These are phyloP conservation scores for Seriola quinqueradiata DNA, from an alignment of 2,113 vertebrate genomes.

Conservation along the genomic window DNA sequence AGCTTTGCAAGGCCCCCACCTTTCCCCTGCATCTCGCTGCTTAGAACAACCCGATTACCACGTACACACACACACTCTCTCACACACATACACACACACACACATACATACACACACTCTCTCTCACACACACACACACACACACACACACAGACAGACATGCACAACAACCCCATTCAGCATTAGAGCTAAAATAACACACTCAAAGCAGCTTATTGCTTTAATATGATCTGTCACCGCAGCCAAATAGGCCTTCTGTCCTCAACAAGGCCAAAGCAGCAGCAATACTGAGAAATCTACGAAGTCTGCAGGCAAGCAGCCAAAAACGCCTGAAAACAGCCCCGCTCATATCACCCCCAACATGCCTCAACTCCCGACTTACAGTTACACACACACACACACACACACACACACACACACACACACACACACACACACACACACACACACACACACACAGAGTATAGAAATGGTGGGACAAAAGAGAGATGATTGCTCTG, in stretches of 20 bases:
- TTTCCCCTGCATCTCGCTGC: conserved; percentile 35
- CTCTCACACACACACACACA: too few relatives aligned
- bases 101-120: conserved; percentile 6
- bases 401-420: conserved; percentile 32
- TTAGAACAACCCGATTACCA: conserved; percentile 48
- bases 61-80: not conserved
- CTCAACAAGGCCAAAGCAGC: conserved; percentile 53
- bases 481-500: conserved; percentile 74
- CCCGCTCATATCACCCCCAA: conserved; percentile 58
- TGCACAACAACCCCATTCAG: conserved; percentile 62
- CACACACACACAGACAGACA: conserved; percentile 31
- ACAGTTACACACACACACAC: conserved; percentile 27
- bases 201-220: conserved; percentile 65
- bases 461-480: conserved; percentile 56
- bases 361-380: conserved; percentile 35
- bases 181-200: conserved; percentile 60
- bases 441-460: conserved; percentile 27
- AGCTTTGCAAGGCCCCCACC: conserved; percentile 62
- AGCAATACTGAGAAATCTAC: conserved; percentile 44
- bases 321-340: conserved; percentile 67
- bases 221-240: conserved; percentile 67
- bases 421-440: conserved; percentile 31
- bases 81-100: conserved; percentile 35
- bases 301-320: conserved; percentile 58
- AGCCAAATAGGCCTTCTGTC: conserved; percentile 67